Base-by-base conservation (phyloP, 2,888 invertebrate species). In the Thecocarcelia acutangulata region DNA sequence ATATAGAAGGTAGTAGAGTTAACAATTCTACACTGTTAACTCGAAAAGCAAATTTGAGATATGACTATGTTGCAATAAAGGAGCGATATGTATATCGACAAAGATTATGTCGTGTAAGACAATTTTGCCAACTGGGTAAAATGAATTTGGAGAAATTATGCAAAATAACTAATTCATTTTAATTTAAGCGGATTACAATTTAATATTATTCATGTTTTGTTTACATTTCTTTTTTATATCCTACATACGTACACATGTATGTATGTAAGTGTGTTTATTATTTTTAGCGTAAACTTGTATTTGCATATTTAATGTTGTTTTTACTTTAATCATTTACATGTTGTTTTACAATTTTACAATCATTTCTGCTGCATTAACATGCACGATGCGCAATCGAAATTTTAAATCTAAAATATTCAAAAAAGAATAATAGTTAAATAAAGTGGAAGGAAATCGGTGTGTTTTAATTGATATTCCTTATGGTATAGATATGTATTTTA, bases 121-220 rank as follows among this genome's bases (percentile, higher is more conserved):
- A n/a, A n/a, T n/a, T n/a, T n/a, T n/a, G n/a, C n/a, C n/a, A n/a
- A n/a, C n/a, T n/a, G n/a, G n/a, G n/a, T 24, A 24, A 3, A 3
- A 24, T 24, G 15, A 24, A 46, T 73, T 66, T 61, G 73, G 66
- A 77, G 76, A 88, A 89, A 89, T 88, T 89, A 89, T 89, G 88
- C 85, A 89, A 89, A 89, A 89, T 86, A 85, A 85, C 84, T 88
- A 89, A 89, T 88, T 85, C 88, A 86, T 88, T 89, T 79, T 87
- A 86, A 88, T 88, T 88, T 89, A 89, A 89, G 88, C 88, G 89
- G 89, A 89, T 89, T 89, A 89, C 89, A 89, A 88, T 88, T 84
- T 83, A 84, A 84, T 85, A 83, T 83, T 84, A 83, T 83, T 80
- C 64, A 69, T 84, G 78, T 72, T 78, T 84, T 78, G 46, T 76